Base-by-base conservation (phyloP, 1,140 invertebrate genomes). In the Papilio aristodemus region DNA sequence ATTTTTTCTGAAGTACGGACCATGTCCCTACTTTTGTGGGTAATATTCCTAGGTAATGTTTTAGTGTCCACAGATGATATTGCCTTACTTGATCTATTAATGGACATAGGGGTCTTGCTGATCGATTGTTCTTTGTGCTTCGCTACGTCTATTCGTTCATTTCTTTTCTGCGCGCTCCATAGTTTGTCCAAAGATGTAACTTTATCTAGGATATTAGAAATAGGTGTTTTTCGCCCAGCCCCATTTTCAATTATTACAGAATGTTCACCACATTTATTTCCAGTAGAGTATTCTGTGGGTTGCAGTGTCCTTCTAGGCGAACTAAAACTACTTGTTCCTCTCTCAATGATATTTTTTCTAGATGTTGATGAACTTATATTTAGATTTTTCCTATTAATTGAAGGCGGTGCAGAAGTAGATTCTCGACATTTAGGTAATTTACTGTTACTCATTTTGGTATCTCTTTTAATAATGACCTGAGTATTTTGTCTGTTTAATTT, bases 401-500 rank as follows among this genome's bases (percentile, higher is more conserved):
- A 78, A 36, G 82, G 86, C 14, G 86, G 89, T 25, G 84, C 89
- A 14, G 85, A 89, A 14, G 69, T 83, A 27, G 81, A 91, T 46
- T 67, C 84, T 86, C 69, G 89, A 71, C 32, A 81, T 86, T 84
- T 92, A 84, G 10, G 83, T 14, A 71, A 50, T 36, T 67, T 83
- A n/a, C 84, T 81, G 71, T 79, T 41, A 77, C 76, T 79, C 19
- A 68, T 68, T 71, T 68, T 74, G 46, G 80, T 13, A 67, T 74
- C 75, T 73, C 86, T 74, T 80, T 90, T 81, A 84, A 91, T 79
- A 80, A 92, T 83, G 69, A 92, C 88, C 69, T 91, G 73, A 54
- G 89, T 78, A 74, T 92, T 91, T 57, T 93, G 92, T 67, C 92
- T 87, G 10, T 76, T 81, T 46, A 94, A 80, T 76, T 93, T 94